Conservation (phyloP, 2,113 vertebrate species). For the Ifrita kowaldi region DNA sequence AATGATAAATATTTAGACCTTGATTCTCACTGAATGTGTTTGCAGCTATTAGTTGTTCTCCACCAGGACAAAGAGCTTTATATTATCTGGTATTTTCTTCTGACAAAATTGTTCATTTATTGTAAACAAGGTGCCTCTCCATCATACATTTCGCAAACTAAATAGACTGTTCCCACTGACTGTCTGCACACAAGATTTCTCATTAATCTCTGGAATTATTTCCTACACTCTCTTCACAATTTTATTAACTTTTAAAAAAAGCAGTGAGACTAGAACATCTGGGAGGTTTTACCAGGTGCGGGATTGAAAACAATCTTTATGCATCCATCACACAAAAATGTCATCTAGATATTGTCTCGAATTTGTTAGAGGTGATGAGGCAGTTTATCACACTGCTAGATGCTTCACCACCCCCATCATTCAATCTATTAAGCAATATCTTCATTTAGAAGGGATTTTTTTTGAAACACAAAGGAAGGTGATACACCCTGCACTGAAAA, state of each 20-base stretch:
- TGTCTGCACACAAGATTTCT: background rate
- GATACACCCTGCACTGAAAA: background rate
- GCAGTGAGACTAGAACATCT: background rate
- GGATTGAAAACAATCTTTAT: background rate
- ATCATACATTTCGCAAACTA: background rate
- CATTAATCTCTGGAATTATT: background rate
- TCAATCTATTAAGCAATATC: background rate
- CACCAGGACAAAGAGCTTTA: background rate
- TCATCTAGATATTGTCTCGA: background rate
- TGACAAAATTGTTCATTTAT: background rate
- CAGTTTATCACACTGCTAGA: background rate
- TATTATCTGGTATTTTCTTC: background rate
- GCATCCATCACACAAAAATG: background rate
- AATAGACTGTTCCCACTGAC: background rate
- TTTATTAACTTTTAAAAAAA: background rate
- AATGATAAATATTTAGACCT: background rate
- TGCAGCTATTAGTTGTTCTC: background rate
- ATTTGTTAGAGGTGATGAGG: background rate
- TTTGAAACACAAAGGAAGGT: background rate
- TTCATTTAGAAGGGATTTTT: background rate
- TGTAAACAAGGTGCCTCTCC: background rate
- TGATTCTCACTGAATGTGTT: background rate
- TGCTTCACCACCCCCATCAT: background rate
- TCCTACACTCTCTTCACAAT: background rate
- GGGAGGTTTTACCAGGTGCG: background rate